Base-by-base conservation (phyloP, 2,113 vertebrate species). In the Egretta garzetta region DNA sequence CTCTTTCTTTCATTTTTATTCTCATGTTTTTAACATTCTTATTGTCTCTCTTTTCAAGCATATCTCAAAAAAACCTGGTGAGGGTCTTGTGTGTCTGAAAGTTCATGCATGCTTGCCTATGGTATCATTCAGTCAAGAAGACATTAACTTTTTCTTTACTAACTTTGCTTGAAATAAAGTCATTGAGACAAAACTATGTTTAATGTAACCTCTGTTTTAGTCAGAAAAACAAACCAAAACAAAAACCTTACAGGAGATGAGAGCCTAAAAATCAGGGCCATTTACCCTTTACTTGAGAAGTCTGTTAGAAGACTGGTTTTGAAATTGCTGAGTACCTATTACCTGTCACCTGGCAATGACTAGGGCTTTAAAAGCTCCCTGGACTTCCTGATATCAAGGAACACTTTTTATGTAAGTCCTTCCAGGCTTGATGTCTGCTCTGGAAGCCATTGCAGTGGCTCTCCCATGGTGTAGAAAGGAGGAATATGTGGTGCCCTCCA, bases 161-260 rank as follows among this genome's bases (percentile, higher is more conserved):
- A 70, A 56, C 22, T 18, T 59, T 63, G 32, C 32, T 37, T 60
- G n/a, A 75, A 79, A 83, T 70, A 35, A 74, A 81, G 14, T 41
- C 7, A 21, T 17, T 0, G 4, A 75, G 45, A 33, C 7, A 67
- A 30, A 84, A 56, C 14, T 21, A 9, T 1, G 1, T 49, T 27
- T 58, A n/a, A 33, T 32, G 33, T 22, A 53, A 49, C 33, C n/a
- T 68, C 68, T 60, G 33, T 81, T 80, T 32, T 52, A 43, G 35
- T 43, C 28, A 20, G 52, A 41, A 72, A 64, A 68, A 32, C 35
- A 82, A 67, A 64, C 23, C 24, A 75, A 53, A 27, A 8, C 20
- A 26, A 52, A 87, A 88, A 52, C 14, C 33, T 58, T 8, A 24
- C 21, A 45, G 33, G 15, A 81, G 22, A 50, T 75, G n/a, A 59